These are phyloP conservation scores for Pocota personata DNA, from an alignment of 2,888 invertebrate species.

Conservation along the genomic window DNA sequence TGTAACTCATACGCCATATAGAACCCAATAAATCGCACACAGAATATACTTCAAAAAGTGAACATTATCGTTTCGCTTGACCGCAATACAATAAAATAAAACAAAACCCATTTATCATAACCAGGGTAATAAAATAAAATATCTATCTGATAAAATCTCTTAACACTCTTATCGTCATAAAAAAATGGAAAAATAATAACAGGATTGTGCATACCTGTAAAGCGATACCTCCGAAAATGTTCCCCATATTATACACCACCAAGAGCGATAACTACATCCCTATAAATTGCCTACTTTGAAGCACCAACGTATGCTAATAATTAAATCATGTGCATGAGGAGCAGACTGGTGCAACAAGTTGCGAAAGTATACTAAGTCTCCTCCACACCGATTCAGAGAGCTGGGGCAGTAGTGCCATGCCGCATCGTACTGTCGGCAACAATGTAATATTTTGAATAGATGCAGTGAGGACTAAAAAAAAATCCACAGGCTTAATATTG, in stretches of 20 bases:
- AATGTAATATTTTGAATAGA: slow-evolving; percentile 50
- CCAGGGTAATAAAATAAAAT: background rate
- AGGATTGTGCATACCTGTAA: slow-evolving; percentile 17
- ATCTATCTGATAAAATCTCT: slow-evolving; percentile 7
- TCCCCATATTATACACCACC: background rate
- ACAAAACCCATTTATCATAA: background rate
- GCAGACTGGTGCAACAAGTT: slow-evolving; percentile 52
- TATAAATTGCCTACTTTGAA: slow-evolving; percentile 1
- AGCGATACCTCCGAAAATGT: background rate
- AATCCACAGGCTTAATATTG: background rate
- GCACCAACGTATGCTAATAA: slow-evolving; percentile 55
- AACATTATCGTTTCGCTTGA: too few relatives aligned
- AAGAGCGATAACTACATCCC: background rate
- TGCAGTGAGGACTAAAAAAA: slow-evolving; percentile 25
- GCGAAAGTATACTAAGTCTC: slow-evolving; percentile 5
- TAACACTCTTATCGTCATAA: background rate
- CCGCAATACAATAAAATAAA: background rate
- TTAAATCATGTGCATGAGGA: slow-evolving; percentile 54
- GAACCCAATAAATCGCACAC: background rate
- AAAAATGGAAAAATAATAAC: slow-evolving; percentile 8
- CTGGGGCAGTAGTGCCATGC: background rate
- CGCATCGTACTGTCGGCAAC: slow-evolving; percentile 20
- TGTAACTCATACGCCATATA: slow-evolving; percentile 23
- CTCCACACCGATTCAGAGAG: background rate
- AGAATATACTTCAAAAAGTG: background rate